phyloP scores from a whole-genome alignment of 2,888 invertebrate genomes.

The Arenicola marina region DNA sequence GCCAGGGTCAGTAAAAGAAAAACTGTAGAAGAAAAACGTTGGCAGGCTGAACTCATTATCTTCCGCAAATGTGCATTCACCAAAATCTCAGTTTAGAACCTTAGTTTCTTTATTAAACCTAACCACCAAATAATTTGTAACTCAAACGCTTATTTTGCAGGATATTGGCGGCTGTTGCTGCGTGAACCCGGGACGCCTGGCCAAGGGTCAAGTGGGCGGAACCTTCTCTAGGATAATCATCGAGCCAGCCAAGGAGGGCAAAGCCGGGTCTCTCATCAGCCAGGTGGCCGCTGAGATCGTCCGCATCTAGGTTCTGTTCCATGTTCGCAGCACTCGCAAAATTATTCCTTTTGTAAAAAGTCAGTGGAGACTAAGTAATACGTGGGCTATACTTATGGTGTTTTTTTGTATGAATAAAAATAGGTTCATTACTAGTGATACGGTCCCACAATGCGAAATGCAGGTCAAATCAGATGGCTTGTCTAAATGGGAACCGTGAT shows the following conservation, averaged over 20 bases:
- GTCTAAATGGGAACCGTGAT: no score
- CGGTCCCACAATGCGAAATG: no score
- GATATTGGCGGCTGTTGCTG: slow-evolving; percentile 78
- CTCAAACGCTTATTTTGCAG: slow-evolving; percentile 64
- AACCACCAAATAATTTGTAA: not conserved
- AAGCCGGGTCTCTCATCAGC: not conserved
- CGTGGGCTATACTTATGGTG: no score
- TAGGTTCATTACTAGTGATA: no score
- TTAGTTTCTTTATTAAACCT: not conserved
- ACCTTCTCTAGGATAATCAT: slow-evolving; percentile 67
- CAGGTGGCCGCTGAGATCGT: not conserved
- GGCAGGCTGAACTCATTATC: not conserved
- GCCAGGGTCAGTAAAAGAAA: no score
- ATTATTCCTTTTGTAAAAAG: no score
- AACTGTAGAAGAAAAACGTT: not conserved
- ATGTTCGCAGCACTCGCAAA: no score
- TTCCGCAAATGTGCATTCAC: no score
- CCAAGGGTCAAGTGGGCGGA: slow-evolving; percentile 76
- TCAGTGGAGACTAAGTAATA: no score
- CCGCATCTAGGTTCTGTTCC: not conserved
- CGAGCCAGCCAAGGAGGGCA: not conserved
- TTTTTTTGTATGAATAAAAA: no score
- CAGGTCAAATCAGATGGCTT: no score
- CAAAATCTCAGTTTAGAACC: no score
- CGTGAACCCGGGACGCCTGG: slow-evolving; percentile 83